A percentile compares a stretch with the other conserved stretches of the same genome.
phyloP scores from a whole-genome alignment of 2,888 invertebrate genomes.

The Phymatocera aterrima region DNA sequence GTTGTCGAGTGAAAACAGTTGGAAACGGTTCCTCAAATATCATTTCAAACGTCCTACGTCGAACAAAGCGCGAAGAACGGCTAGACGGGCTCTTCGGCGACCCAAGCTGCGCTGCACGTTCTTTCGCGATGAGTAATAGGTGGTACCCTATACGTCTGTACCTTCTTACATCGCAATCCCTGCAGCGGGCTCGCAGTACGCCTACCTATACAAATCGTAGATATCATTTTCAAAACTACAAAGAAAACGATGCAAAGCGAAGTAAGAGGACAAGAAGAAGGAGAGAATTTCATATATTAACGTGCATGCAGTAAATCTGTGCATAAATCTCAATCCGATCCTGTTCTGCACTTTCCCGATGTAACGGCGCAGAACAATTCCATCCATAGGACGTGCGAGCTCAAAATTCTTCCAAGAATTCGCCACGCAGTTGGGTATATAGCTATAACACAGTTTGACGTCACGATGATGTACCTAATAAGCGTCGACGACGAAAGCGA shows the following conservation, averaged over 20 bases:
- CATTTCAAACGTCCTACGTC: constrained; percentile 37
- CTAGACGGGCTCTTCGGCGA: background rate
- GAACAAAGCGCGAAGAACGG: constrained; percentile 39
- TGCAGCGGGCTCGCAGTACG: too few species aligned
- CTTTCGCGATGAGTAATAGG: constrained; percentile 33
- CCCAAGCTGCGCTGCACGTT: background rate
- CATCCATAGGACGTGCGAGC: background rate
- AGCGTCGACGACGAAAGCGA: background rate
- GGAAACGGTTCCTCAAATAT: constrained; percentile 38
- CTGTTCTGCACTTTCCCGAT: too few species aligned
- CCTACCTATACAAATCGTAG: too few species aligned
- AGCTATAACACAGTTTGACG: background rate
- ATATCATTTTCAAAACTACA: too few species aligned
- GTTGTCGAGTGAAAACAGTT: constrained; percentile 31
- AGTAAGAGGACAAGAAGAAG: too few species aligned
- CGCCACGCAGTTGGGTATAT: background rate
- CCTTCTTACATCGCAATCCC: too few species aligned
- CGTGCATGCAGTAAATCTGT: too few species aligned
- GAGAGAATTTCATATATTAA: too few species aligned
- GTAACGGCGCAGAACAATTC: background rate
- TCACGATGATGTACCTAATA: background rate
- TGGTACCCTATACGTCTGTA: background rate
- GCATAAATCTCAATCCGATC: too few species aligned
- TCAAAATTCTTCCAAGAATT: background rate
- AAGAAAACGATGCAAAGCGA: too few species aligned